Percentiles rank a stretch among this genome's conserved stretches.
These are phyloP conservation scores for Tricholauxania praeusta DNA, from an alignment of 2,888 invertebrate species.

Conservation along the genomic window DNA sequence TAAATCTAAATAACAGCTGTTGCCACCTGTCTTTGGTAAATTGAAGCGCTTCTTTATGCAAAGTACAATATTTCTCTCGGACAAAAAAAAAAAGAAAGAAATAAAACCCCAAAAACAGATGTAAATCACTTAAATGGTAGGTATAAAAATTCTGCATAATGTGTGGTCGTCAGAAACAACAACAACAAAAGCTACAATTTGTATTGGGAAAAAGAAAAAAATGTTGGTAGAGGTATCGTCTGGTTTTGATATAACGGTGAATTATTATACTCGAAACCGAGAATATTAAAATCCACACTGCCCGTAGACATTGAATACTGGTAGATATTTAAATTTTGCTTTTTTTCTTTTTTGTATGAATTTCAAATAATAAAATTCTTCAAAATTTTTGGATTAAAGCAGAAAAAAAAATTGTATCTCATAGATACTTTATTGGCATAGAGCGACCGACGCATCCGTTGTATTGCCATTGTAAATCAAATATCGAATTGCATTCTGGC, in stretches of 20 bases:
- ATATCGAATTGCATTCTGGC: slow-evolving; percentile 37
- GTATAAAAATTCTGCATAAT: no score
- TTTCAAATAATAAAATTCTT: neutral
- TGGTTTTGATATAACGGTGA: slow-evolving; percentile 29
- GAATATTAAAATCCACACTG: no score
- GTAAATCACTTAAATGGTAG: no score
- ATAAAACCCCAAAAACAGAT: no score
- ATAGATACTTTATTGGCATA: neutral
- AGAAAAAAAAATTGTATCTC: neutral
- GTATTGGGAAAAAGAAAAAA: no score
- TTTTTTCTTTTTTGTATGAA: neutral
- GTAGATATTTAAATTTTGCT: no score
- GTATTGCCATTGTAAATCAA: slow-evolving; percentile 27
- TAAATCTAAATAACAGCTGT: slow-evolving; percentile 29
- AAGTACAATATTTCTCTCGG: no score
- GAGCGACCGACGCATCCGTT: slow-evolving; percentile 4
- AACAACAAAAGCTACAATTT: neutral
- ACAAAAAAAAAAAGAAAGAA: no score
- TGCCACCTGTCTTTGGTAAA: slow-evolving; percentile 27
- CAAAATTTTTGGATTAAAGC: no score
- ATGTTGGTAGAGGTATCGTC: neutral
- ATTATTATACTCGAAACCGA: slow-evolving; percentile 10
- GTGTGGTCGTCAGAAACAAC: neutral
- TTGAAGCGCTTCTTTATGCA: neutral
- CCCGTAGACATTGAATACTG: no score